Base-by-base conservation (phyloP, 2,113 vertebrate species). In the Benitochromis conjunctus region DNA sequence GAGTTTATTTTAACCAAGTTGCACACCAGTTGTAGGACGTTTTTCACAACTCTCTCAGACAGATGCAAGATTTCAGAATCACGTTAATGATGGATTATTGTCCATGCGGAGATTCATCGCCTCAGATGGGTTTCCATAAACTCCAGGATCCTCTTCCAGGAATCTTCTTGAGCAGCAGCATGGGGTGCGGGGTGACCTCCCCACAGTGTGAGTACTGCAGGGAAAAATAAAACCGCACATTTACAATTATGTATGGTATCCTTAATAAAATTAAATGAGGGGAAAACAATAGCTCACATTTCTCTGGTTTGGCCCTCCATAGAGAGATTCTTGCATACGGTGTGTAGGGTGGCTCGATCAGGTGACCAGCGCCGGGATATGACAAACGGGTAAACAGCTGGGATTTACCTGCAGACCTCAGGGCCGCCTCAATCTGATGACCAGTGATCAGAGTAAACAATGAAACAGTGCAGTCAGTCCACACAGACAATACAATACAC, bases 331-430 rank as follows among this genome's bases (percentile, higher is more conserved):
- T 91, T 82, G 69, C 4, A 46, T 90, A 84, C 8, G 94, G 94
- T 4, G 92, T 5, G 80, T 94, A 96, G 2, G 95, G 96, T 0
- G 95, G 92, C 54, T 96, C 95, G 5, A 97, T 95, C 66, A 97
- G 91, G 88, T 97, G 96, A 77, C 95, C 95, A 2, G 96, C 90
- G 2, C 90, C 93, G 1, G 94, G 94, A 80, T 96, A 96, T 0
- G 94, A 96, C 81, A 96, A 51, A 7, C 83, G 48, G 5, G 92
- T 94, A 38, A 95, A 88, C 41, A 96, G 91, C 12, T 96, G 94
- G 19, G 84, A 91, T 92, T 95, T 96, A 56, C 91, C 93, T 21
- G 83, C 90, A 41, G 82, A 64, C 10, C 9, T 92, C 51, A 96
- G 87, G 6, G 19, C 82, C 78, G 94, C 83, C 74, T 94, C 81